Evolutionary conservation across 2,797 vertebrate genomes (phyloP).

Genomic region (Halcyon leucocephala): DNA sequence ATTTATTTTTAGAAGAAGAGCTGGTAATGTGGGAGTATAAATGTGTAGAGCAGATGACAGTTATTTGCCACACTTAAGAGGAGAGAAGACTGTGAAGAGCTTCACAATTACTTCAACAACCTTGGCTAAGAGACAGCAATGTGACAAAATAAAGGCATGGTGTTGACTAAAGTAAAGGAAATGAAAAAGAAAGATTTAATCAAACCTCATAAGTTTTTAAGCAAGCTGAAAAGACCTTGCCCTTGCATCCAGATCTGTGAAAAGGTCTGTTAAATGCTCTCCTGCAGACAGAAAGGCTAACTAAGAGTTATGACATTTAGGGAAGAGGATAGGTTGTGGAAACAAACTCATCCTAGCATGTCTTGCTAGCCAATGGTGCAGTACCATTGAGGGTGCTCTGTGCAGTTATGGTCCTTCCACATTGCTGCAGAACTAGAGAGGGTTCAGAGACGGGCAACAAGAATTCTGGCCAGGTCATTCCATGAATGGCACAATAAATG

Average conservation of each 20-base stretch:
- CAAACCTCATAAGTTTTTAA: neutral
- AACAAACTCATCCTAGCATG: neutral
- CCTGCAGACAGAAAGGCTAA: neutral
- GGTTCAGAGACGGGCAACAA: neutral
- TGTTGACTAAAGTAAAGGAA: neutral
- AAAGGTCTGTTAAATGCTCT: neutral
- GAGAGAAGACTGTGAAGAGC: neutral
- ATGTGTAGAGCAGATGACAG: neutral
- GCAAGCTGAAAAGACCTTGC: neutral
- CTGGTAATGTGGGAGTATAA: neutral
- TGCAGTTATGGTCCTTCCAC: neutral
- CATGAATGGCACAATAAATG: neutral
- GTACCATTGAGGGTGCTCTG: neutral
- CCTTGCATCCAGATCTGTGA: neutral
- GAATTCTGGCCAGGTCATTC: neutral
- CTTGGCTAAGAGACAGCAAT: neutral
- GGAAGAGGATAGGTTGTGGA: neutral
- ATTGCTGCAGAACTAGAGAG: neutral
- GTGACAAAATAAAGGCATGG: neutral
- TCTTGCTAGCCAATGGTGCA: neutral
- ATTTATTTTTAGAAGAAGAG: neutral
- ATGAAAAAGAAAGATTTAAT: neutral
- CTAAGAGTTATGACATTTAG: neutral
- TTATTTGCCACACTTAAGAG: neutral
- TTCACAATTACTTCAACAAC: neutral